Evolutionary conservation across 2,113 vertebrate species (phyloP), one percentile per base, ranked within the genome.

Genomic region (Pteruthius melanotis): DNA sequence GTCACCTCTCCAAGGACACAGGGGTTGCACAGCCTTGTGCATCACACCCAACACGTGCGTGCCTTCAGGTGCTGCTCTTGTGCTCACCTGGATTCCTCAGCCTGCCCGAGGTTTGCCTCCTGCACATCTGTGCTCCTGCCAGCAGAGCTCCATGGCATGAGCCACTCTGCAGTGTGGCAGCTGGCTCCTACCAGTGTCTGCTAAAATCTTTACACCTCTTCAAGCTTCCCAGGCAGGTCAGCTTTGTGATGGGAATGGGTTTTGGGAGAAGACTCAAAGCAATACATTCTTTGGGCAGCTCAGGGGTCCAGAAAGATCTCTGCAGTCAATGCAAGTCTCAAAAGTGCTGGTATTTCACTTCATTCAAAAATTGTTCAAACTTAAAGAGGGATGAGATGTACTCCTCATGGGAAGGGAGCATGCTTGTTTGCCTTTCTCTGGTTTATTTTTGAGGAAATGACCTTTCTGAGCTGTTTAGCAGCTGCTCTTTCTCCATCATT

Each of bases 401-500:
- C 24, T 88, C 33, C 45, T 89, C 11, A 3, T 63, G 82, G 70
- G 82, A 94, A 47, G 31, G 47, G 74, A 83, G 39, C 19, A 22
- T 50, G 49, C 54, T 92, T 92, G 56, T 81, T 95, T 97, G 69
- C 75, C 74, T 93, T 94, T 53, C 0, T 0, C 33, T 76, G 66
- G 66, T 81, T 90, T 96, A 83, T 96, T 97, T 94, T 93, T 77
- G 79, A 85, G 90, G 94, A 97, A 94, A 76, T 90, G 82, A 89
- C 82, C 71, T 77, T 87, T 75, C 35, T 19, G 42, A 90, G 35
- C 68, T 74, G 28, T 74, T 90, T 16, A 86, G 85, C 94, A 95
- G 87, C 88, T 93, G 88, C 37, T 92, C 68, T 81, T 93, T 92
- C 71, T 9, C 50, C 45, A 77, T 66, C 10, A 93, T 95, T 93